These are phyloP conservation scores for Luehdorfia chinensis DNA, from an alignment of 1,140 invertebrate genomes.

Conservation along the genomic window DNA sequence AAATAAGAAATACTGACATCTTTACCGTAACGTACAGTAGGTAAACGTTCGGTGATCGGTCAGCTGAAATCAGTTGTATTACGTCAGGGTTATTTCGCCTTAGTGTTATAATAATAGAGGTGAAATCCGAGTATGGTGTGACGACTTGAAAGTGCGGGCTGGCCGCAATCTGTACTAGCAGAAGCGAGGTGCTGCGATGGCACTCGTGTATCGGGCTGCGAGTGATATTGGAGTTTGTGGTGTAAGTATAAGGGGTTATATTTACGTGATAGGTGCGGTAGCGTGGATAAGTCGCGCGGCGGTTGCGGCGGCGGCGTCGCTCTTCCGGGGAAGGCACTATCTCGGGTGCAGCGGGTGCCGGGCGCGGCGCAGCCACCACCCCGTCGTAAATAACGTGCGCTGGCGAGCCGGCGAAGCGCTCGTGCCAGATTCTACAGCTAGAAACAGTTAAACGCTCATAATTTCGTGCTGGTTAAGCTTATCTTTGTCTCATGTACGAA, in stretches of 20 bases:
- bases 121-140: slow-evolving; percentile 50
- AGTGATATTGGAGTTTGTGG: slow-evolving; percentile 33
- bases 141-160: slow-evolving; percentile 38
- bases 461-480: slow-evolving; percentile 76
- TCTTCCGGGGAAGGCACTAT: slow-evolving; percentile 71
- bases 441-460: slow-evolving; percentile 77
- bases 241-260: slow-evolving; percentile 30
- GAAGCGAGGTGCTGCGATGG: slow-evolving; percentile 44
- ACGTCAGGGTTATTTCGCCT: slow-evolving; percentile 32
- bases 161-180: slow-evolving; percentile 60
- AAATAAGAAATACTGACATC: slow-evolving; percentile 66
- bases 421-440: slow-evolving; percentile 76
- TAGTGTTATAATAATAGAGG: slow-evolving; percentile 50
- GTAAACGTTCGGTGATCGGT: slow-evolving; percentile 29
- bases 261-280: slow-evolving; percentile 21
- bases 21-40: slow-evolving; percentile 50
- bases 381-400: slow-evolving; percentile 74
- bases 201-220: slow-evolving; percentile 20
- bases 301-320: slow-evolving; percentile 50
- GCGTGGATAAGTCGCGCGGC: slow-evolving; percentile 31
- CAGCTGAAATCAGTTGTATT: slow-evolving; percentile 31
- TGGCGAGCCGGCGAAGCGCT: slow-evolving; percentile 73
- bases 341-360: slow-evolving; percentile 64
- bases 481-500: slow-evolving; percentile 75
- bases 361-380: too few relatives aligned